These are phyloP conservation scores for Eulithis testata DNA, from an alignment of 2,888 invertebrate species.

Conservation along the genomic window DNA sequence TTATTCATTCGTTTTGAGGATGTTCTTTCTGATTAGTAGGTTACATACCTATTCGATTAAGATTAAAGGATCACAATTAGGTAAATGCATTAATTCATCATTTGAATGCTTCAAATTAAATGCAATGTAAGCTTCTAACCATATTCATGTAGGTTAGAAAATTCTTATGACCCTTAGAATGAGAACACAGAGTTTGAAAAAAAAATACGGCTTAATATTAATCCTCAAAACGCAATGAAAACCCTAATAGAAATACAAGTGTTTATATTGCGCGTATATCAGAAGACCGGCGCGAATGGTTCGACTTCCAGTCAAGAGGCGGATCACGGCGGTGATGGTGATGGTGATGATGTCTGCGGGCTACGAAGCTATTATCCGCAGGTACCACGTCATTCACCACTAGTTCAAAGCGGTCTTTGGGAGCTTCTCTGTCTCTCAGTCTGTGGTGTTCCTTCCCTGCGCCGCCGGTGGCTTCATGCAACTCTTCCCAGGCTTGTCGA, in stretches of 20 bases:
- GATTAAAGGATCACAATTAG: too few relatives aligned
- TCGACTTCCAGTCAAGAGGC: slow-evolving; percentile 85
- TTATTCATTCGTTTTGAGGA: neutral
- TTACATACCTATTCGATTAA: too few relatives aligned
- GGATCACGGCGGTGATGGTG: slow-evolving; percentile 90
- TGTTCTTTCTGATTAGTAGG: neutral
- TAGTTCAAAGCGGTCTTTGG: slow-evolving; percentile 85
- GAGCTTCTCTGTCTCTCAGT: slow-evolving; percentile 22
- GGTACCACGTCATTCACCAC: slow-evolving; percentile 88
- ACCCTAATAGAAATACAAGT: too few relatives aligned
- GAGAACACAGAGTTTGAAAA: too few relatives aligned
- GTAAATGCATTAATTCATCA: too few relatives aligned
- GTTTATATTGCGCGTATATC: slow-evolving; percentile 13
- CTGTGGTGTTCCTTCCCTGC: slow-evolving; percentile 74
- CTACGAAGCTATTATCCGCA: slow-evolving; percentile 68
- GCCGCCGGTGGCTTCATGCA: slow-evolving; percentile 90
- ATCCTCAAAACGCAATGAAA: slow-evolving; percentile 3
- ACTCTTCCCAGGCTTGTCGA: slow-evolving; percentile 96
- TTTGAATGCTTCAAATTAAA: neutral
- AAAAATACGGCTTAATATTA: neutral
- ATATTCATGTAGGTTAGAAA: too few relatives aligned
- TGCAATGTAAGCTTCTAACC: slow-evolving; percentile 2
- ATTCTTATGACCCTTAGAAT: too few relatives aligned
- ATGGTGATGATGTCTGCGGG: slow-evolving; percentile 89
- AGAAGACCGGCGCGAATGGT: slow-evolving; percentile 74